Base-by-base conservation (phyloP, 1,140 invertebrate species). In the Nebria ingens region DNA sequence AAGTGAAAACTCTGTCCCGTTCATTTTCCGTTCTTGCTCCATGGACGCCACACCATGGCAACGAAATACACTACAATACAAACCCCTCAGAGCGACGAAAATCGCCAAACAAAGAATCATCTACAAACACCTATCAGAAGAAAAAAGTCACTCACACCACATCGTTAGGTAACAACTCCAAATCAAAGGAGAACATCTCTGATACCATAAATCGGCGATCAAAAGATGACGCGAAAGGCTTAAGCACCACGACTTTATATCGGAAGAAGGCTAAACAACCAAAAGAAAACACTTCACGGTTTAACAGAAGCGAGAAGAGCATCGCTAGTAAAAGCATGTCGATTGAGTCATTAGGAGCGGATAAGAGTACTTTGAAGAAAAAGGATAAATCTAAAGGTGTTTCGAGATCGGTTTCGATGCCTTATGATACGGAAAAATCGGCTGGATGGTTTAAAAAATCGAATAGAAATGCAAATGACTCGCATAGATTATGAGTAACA, bases 1-100 rank as follows among this genome's bases (percentile, higher is more conserved):
- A 87, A 64, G 82, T 83, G 17, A 78, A 80, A 56, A 87, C 82
- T 15, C 80, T 89, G n/a, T 87, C 86, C 1, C 79, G 88, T 34
- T 89, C 86, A 22, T 87, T 91, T 57, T 89, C 87, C 2, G 82
- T 91, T 40, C 76, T 90, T 57, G 86, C 88, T 0, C 88, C 89
- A 1, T 91, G 88, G 87, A 83, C 82, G 55, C 88, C 88, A 1
- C 77, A 82, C 40, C 79, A 86, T 62, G 80, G 82, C 61, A 76
- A 77, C 58, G 86, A 89, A 70, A 85, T 90, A 15, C 86, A 89
- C 65, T 90, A 90, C 70, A 82, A 9, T 84, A 86, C 63, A 78
- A 80, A 66, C 78, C 78, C 21, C 76, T 78, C 57, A 65, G 69
- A 56, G 64, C 54, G 19, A 13, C 49, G 2, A 66, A 63, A 51